Evolutionary conservation across 2,113 vertebrate species (phyloP).

Genomic region (Planiliza haematocheilus): DNA sequence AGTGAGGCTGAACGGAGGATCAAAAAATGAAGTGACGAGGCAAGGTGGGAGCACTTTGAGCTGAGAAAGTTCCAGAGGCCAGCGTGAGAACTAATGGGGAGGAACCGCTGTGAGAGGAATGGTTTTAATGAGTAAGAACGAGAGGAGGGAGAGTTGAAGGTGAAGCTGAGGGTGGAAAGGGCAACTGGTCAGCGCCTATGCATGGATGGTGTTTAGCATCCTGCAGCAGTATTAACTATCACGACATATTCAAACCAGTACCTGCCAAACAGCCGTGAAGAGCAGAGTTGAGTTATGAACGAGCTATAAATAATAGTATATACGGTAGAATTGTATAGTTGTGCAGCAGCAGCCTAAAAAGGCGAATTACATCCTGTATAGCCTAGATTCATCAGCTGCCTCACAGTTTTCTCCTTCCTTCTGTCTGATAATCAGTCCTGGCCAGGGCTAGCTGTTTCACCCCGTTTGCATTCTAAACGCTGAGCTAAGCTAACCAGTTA

Average conservation of each 20-base stretch:
- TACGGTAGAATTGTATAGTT: not conserved
- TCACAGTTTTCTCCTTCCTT: too few relatives aligned
- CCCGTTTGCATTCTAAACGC: not conserved
- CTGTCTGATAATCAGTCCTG: too few relatives aligned
- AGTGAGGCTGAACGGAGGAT: conserved; percentile 41
- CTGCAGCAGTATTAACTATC: conserved; percentile 1
- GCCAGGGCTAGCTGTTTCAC: not conserved
- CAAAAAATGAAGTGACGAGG: conserved; percentile 54
- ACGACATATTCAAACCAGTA: not conserved
- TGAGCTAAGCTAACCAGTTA: too few relatives aligned
- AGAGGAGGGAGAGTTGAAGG: conserved; percentile 40
- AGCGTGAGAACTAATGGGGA: conserved; percentile 54
- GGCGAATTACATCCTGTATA: not conserved
- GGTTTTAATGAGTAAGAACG: conserved; percentile 69
- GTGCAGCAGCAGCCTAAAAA: not conserved
- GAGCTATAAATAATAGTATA: not conserved
- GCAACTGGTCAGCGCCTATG: conserved; percentile 14
- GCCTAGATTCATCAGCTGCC: too few relatives aligned
- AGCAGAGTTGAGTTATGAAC: not conserved
- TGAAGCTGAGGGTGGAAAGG: conserved; percentile 37
- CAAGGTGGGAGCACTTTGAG: conserved; percentile 44
- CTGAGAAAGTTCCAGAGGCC: conserved; percentile 59
- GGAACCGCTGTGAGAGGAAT: conserved; percentile 37
- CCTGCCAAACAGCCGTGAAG: not conserved
- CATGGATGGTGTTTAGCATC: conserved; percentile 23